Evolutionary conservation across 2,797 vertebrate genomes (phyloP).

Genomic region (Hypotaenidia philippensis): DNA sequence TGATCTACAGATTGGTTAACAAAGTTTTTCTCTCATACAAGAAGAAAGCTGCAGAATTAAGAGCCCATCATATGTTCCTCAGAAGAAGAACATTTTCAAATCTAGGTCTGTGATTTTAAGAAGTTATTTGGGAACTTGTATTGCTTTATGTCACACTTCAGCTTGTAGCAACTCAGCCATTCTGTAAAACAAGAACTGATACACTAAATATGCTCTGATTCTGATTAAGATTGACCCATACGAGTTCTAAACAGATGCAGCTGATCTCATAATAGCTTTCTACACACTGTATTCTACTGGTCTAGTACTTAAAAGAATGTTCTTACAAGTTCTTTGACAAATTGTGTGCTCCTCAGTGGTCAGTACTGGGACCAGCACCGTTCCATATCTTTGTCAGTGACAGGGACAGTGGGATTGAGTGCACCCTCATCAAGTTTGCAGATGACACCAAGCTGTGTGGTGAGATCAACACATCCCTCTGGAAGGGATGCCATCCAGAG

Average conservation of each 20-base stretch:
- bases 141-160: neutral
- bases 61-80: neutral
- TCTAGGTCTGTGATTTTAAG: neutral
- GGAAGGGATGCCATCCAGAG: too few relatives aligned
- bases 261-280: neutral
- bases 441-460: too few relatives aligned
- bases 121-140: neutral
- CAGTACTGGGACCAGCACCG: too few relatives aligned
- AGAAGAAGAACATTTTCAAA: neutral
- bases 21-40: neutral
- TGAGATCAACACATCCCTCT: too few relatives aligned
- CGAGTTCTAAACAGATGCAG: neutral
- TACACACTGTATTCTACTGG: accelerated
- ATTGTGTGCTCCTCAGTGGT: too few relatives aligned
- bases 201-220: neutral
- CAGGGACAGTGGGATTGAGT: too few relatives aligned
- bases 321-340: neutral
- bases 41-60: neutral
- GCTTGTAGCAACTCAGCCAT: neutral
- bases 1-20: neutral
- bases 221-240: neutral
- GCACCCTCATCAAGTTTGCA: too few relatives aligned
- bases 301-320: neutral
- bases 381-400: too few relatives aligned
- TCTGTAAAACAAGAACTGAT: neutral